Conservation (phyloP, 2,797 vertebrate genomes). For the Natrix natrix region DNA sequence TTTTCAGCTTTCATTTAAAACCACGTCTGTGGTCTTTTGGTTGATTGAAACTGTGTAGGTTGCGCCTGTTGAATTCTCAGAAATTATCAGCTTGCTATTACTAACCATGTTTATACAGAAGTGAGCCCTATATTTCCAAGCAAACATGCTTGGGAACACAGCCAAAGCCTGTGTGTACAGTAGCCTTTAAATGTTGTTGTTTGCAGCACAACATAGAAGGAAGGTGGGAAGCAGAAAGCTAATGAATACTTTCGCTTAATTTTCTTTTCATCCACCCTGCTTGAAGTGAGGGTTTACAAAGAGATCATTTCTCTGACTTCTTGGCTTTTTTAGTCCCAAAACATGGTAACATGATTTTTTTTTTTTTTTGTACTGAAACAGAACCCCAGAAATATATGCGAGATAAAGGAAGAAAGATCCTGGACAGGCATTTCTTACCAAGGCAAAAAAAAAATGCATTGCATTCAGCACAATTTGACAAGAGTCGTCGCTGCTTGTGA, state of each 20-base stretch:
- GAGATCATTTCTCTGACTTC: neutral
- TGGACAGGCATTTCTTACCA: neutral
- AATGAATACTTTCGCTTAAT: neutral
- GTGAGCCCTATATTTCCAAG: neutral
- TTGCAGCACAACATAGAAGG: neutral
- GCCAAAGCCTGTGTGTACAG: neutral
- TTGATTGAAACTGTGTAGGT: neutral
- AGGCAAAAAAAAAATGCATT: neutral
- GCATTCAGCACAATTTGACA: neutral
- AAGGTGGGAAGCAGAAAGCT: neutral
- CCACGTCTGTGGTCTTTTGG: neutral
- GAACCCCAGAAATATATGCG: neutral
- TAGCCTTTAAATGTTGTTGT: neutral
- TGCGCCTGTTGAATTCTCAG: neutral
- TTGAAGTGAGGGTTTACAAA: neutral
- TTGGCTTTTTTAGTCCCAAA: neutral
- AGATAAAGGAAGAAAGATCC: neutral
- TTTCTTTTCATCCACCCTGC: neutral
- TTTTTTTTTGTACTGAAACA: neutral
- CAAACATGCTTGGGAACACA: neutral
- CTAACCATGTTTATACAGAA: neutral
- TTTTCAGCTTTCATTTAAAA: neutral
- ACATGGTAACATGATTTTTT: neutral
- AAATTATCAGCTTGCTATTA: neutral
- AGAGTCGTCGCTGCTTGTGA: neutral